Evolutionary conservation across 2,797 vertebrate species (phyloP).

Genomic region (Siniperca scherzeri): DNA sequence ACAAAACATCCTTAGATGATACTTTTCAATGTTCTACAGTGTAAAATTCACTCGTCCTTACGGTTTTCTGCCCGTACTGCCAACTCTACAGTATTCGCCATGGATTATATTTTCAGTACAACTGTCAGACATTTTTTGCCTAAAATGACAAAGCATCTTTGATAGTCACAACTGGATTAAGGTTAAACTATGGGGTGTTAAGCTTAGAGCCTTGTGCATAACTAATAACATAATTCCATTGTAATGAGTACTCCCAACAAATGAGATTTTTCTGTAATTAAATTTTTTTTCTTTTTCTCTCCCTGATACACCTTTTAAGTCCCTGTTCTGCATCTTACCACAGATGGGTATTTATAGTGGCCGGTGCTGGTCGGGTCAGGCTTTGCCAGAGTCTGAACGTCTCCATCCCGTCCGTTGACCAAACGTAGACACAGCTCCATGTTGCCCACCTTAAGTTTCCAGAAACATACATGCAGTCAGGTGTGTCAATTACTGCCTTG

Average conservation of each 20-base stretch:
- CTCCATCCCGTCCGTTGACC: slow-evolving; percentile 83
- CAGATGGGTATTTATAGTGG: slow-evolving; percentile 80
- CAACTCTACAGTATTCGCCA: not conserved
- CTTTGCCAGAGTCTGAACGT: slow-evolving; percentile 75
- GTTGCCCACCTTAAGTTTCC: slow-evolving; percentile 75
- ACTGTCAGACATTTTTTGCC: not conserved
- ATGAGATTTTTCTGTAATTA: too few species aligned
- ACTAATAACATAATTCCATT: not conserved
- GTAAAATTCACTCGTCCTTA: not conserved
- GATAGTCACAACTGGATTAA: not conserved
- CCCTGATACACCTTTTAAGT: too few species aligned
- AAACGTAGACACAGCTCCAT: slow-evolving; percentile 86
- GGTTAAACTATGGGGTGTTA: not conserved
- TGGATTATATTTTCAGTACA: too few species aligned
- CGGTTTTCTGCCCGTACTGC: not conserved
- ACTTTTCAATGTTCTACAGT: not conserved
- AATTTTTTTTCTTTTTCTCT: not conserved
- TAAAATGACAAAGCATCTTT: not conserved
- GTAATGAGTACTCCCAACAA: not conserved
- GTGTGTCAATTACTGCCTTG: not conserved
- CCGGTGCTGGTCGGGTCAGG: slow-evolving; percentile 70
- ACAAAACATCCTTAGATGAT: not conserved
- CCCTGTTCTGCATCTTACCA: slow-evolving; percentile 60
- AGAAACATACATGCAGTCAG: not conserved
- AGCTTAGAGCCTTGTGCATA: not conserved